Percentiles rank a stretch among this genome's conserved stretches.
Conservation (phyloP, 2,113 vertebrate genomes). For the Chunga burmeisteri region DNA sequence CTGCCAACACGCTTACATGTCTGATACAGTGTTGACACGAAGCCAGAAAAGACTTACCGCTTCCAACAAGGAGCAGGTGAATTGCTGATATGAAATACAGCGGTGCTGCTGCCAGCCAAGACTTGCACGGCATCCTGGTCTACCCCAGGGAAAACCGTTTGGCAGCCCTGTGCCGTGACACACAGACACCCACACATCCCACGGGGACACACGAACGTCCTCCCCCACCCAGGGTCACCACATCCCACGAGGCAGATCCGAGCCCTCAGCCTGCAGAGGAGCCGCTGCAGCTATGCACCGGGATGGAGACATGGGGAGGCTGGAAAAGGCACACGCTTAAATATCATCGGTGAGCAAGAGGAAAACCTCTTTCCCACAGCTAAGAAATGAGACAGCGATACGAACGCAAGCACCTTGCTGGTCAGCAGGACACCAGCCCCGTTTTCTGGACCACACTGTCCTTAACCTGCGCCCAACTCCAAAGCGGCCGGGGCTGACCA, state of each 20-base stretch:
- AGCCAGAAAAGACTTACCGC: neutral
- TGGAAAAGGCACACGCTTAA: neutral
- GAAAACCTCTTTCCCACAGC: neutral
- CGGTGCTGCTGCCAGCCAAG: neutral
- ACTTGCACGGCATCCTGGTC: neutral
- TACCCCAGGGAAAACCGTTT: accelerated
- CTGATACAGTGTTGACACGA: neutral
- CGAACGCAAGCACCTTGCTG: accelerated
- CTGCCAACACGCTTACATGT: neutral
- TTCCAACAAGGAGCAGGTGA: constrained; percentile 15
- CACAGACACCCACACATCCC: accelerated
- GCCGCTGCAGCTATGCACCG: accelerated
- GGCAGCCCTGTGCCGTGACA: accelerated
- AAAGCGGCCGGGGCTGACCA: neutral
- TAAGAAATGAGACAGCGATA: accelerated
- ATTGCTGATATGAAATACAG: neutral
- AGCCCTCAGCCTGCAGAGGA: neutral
- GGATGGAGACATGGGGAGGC: accelerated
- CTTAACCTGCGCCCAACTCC: neutral
- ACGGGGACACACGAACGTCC: neutral
- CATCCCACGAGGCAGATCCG: neutral
- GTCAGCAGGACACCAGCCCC: neutral
- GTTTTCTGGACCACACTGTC: neutral
- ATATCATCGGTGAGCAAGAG: accelerated
- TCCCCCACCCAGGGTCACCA: neutral